These are phyloP conservation scores for Hipparchia sbordonii DNA, from an alignment of 2,888 invertebrate genomes.

Conservation along the genomic window DNA sequence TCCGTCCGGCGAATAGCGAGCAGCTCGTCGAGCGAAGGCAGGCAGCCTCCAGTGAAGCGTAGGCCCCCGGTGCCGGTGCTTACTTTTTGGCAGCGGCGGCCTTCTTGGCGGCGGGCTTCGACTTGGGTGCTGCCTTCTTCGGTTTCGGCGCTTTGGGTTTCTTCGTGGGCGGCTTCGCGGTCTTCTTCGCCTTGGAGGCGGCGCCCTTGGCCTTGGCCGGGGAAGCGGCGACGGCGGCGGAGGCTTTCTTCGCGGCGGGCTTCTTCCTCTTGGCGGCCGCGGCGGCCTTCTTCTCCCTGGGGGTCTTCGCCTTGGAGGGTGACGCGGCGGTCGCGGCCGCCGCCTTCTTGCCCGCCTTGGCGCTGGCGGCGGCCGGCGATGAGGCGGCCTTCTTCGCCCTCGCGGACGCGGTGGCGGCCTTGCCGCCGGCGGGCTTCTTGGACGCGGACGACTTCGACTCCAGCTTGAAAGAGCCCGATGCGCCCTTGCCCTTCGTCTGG, in stretches of 20 bases:
- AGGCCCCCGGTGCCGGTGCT: background rate
- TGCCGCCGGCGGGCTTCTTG: too few relatives aligned
- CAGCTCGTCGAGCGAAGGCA: background rate
- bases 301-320: too few relatives aligned
- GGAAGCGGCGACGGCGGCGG: slow-evolving; percentile 44
- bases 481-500: too few relatives aligned
- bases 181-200: slow-evolving; percentile 58
- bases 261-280: slow-evolving; percentile 46
- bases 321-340: too few relatives aligned
- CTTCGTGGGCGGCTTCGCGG: slow-evolving; percentile 57
- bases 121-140: slow-evolving; percentile 52
- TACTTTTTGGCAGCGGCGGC: slow-evolving; percentile 16
- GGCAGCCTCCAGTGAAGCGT: background rate
- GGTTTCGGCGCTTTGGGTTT: slow-evolving; percentile 66
- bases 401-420: too few relatives aligned
- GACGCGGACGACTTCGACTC: too few relatives aligned
- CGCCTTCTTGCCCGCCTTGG: too few relatives aligned
- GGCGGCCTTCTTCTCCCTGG: too few relatives aligned
- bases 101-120: slow-evolving; percentile 40
- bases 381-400: too few relatives aligned
- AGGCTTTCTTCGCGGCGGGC: slow-evolving; percentile 40
- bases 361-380: too few relatives aligned
- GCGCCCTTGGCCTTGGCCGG: slow-evolving; percentile 45
- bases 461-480: too few relatives aligned
- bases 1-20: background rate